Conservation (phyloP, 2,888 invertebrate species). For the Torymus auratus region DNA sequence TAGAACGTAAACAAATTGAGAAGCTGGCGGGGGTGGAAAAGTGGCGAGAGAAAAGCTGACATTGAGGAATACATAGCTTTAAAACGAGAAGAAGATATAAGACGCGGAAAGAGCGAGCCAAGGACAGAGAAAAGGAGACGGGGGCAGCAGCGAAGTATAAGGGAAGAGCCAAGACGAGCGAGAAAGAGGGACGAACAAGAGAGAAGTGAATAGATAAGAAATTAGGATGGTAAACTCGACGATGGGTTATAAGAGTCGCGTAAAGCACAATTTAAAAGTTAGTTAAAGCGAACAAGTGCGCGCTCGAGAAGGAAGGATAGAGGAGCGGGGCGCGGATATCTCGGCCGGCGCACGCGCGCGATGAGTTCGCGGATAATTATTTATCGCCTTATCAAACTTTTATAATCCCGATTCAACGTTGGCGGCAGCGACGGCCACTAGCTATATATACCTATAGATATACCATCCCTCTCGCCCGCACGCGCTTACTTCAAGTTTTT, state of each 20-base stretch:
- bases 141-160: background rate
- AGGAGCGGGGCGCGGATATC: slow-evolving; percentile 12
- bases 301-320: background rate
- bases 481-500: slow-evolving; percentile 68
- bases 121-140: too few species aligned
- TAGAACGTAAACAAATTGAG: slow-evolving; percentile 24
- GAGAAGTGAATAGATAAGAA: slow-evolving; percentile 55
- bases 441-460: slow-evolving; percentile 11
- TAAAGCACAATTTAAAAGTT: slow-evolving; percentile 69
- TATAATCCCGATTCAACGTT: slow-evolving; percentile 69
- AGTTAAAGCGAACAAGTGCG: slow-evolving; percentile 55
- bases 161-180: background rate
- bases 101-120: background rate
- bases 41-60: background rate
- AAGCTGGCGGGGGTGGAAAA: too few species aligned
- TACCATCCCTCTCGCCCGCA: slow-evolving; percentile 12
- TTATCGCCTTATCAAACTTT: slow-evolving; percentile 75
- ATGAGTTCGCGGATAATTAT: slow-evolving; percentile 71
- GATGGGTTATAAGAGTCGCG: slow-evolving; percentile 48
- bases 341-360: slow-evolving; percentile 38
- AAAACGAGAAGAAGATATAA: background rate
- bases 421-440: slow-evolving; percentile 11
- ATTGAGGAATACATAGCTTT: slow-evolving; percentile 13
- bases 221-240: slow-evolving; percentile 54
- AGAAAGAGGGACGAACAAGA: slow-evolving; percentile 4